Conservation (phyloP, 2,797 vertebrate species). For the Galaxias olidus region DNA sequence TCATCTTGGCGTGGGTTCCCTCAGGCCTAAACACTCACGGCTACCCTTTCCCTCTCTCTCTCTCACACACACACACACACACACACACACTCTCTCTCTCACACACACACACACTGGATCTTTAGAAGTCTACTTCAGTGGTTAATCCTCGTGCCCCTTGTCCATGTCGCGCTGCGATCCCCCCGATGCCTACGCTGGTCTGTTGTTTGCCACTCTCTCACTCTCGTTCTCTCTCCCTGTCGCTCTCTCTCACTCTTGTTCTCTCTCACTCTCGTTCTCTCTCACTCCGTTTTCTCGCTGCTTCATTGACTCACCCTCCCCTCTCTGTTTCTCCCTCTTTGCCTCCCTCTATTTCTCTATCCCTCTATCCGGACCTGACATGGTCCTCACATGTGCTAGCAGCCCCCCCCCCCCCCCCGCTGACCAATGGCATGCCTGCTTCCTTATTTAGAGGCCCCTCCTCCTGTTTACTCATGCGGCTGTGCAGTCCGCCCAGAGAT, state of each 20-base stretch:
- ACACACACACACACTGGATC: slow-evolving; percentile 19
- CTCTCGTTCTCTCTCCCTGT: slow-evolving; percentile 19
- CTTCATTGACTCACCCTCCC: neutral
- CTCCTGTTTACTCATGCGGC: slow-evolving; percentile 30
- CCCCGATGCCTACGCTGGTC: slow-evolving; percentile 35
- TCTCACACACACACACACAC: slow-evolving; percentile 5
- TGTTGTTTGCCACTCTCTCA: slow-evolving; percentile 31
- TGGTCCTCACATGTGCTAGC: neutral
- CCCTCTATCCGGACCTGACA: slow-evolving; percentile 1
- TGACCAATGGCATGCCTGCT: slow-evolving; percentile 57
- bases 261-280: slow-evolving; percentile 36
- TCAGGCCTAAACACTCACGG: slow-evolving; percentile 5
- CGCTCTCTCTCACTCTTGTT: slow-evolving; percentile 47
- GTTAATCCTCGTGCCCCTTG: slow-evolving; percentile 43
- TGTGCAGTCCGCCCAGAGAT: slow-evolving; percentile 43
- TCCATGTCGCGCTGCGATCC: slow-evolving; percentile 30
- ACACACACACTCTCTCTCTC: slow-evolving; percentile 6
- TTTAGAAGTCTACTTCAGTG: slow-evolving; percentile 39
- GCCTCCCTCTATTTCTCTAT: slow-evolving; percentile 1
- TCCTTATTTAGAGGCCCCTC: slow-evolving; percentile 59
- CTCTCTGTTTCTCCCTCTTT: neutral
- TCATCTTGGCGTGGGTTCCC: slow-evolving; percentile 14
- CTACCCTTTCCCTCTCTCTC: slow-evolving; percentile 2
- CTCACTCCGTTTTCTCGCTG: neutral
- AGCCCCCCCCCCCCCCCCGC: neutral